A percentile compares a stretch with the other conserved stretches of the same genome.
Conservation (phyloP, 2,888 invertebrate genomes). For the Diplolepis rosae region DNA sequence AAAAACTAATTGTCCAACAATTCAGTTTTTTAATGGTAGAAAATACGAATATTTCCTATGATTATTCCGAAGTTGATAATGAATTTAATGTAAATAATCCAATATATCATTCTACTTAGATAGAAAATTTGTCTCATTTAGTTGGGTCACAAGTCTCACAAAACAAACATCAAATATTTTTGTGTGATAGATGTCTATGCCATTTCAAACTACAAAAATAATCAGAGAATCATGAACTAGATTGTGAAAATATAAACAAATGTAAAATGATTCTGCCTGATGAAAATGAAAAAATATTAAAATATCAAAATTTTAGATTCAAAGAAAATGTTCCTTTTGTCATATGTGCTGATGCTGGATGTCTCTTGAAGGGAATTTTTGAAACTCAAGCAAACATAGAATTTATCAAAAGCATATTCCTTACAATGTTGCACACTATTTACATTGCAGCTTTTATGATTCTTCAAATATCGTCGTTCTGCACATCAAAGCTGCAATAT, state of each 20-base stretch:
- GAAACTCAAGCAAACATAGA: not conserved
- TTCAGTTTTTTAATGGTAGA: too few relatives aligned
- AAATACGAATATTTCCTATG: too few relatives aligned
- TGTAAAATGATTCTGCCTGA: constrained; percentile 36
- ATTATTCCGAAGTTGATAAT: too few relatives aligned
- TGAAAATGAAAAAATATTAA: constrained; percentile 33
- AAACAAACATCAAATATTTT: not conserved
- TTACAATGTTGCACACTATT: constrained; percentile 22
- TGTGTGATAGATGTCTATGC: constrained; percentile 41
- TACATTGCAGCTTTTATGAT: constrained; percentile 6
- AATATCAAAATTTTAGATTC: constrained; percentile 39
- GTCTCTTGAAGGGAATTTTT: constrained; percentile 34
- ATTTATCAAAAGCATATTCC: not conserved
- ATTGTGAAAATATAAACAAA: constrained; percentile 34
- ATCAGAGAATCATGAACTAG: constrained; percentile 32
- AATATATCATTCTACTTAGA: constrained; percentile 36
- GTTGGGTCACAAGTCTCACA: constrained; percentile 34
- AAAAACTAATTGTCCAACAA: too few relatives aligned
- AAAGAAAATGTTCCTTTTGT: constrained; percentile 41
- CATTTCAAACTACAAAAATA: constrained; percentile 31
- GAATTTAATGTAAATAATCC: too few relatives aligned
- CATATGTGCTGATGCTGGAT: constrained; percentile 43
- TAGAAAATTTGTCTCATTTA: constrained; percentile 39
- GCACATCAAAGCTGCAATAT: constrained; percentile 56
- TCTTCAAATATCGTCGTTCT: constrained; percentile 35